These are phyloP conservation scores for Odontesthes bonariensis DNA, from an alignment of 2,113 vertebrate species.

Conservation along the genomic window DNA sequence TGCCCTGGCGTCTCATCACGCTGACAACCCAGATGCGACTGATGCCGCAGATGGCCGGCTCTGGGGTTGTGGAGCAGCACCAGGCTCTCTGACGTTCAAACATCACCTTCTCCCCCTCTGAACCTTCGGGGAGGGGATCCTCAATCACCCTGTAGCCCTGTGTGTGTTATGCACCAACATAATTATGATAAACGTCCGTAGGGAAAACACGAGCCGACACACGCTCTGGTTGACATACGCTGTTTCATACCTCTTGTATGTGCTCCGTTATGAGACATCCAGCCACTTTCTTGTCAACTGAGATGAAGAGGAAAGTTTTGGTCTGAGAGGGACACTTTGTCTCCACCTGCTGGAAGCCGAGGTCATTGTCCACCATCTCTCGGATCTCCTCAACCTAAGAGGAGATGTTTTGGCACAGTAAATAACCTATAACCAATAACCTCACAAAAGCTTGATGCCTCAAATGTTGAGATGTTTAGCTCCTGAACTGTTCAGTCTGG, in stretches of 20 bases:
- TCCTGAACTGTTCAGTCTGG: background rate
- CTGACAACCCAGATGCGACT: constrained; percentile 99
- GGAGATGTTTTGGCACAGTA: background rate
- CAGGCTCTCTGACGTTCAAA: constrained; percentile 97
- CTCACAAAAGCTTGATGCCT: background rate
- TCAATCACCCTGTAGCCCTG: constrained; percentile 98
- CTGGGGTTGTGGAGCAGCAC: constrained; percentile 95
- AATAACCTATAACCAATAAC: no score
- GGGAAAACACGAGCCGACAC: no score
- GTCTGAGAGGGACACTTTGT: constrained; percentile 95
- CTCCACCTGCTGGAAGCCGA: constrained; percentile 97
- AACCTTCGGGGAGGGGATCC: constrained; percentile 88
- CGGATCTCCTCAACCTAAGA: constrained; percentile 96
- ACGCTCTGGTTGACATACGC: background rate
- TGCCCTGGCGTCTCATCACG: constrained; percentile 94
- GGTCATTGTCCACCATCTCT: constrained; percentile 99
- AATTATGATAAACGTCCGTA: no score
- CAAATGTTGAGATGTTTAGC: background rate
- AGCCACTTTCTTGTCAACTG: constrained; percentile 96
- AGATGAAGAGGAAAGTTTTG: constrained; percentile 98
- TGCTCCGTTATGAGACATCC: constrained; percentile 99
- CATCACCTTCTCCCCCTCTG: constrained; percentile 93
- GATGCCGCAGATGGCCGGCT: constrained; percentile 96
- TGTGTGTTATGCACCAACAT: no score
- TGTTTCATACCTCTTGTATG: constrained; percentile 92